Evolutionary conservation across 2,113 vertebrate species (phyloP).

Genomic region (Hymenochirus boettgeri): DNA sequence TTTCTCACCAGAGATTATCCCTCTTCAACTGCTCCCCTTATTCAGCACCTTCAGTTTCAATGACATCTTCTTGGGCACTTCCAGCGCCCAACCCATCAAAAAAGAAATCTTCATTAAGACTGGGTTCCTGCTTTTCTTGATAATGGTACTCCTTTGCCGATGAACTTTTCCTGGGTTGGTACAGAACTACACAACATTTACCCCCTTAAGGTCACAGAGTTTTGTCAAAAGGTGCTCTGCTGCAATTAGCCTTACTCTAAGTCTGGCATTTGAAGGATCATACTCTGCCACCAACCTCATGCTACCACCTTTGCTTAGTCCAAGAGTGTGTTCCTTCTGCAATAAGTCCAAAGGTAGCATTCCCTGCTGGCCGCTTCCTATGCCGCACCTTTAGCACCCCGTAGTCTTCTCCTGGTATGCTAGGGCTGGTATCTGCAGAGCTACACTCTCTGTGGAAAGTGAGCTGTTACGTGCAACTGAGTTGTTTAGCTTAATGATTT

Average conservation of each 20-base stretch:
- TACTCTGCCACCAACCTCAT: conserved; percentile 81
- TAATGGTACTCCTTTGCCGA: conserved; percentile 92
- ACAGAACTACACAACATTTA: conserved; percentile 94
- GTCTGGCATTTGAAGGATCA: conserved; percentile 73
- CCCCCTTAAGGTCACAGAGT: conserved; percentile 76
- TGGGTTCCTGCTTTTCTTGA: conserved; percentile 94
- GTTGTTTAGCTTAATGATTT: conserved; percentile 87
- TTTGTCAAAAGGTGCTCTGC: conserved; percentile 86
- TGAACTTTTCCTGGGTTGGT: conserved; percentile 91
- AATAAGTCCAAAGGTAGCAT: conserved; percentile 48
- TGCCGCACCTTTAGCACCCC: conserved; percentile 57
- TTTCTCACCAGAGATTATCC: conserved; percentile 87
- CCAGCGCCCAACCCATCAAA: conserved; percentile 80
- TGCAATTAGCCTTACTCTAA: conserved; percentile 78
- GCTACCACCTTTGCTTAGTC: conserved; percentile 75
- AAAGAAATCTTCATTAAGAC: conserved; percentile 98
- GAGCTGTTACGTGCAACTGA: conserved; percentile 86
- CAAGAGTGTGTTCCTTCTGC: conserved; percentile 74
- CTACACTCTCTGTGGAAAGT: conserved; percentile 90
- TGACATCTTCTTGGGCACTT: conserved; percentile 79
- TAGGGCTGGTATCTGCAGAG: conserved; percentile 86
- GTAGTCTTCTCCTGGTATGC: conserved; percentile 72
- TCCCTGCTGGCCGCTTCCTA: conserved; percentile 34
- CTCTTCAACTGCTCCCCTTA: conserved; percentile 93
- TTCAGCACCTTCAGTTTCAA: conserved; percentile 96